These are phyloP conservation scores for Pionites leucogaster DNA, from an alignment of 2,113 vertebrate species.

Conservation along the genomic window DNA sequence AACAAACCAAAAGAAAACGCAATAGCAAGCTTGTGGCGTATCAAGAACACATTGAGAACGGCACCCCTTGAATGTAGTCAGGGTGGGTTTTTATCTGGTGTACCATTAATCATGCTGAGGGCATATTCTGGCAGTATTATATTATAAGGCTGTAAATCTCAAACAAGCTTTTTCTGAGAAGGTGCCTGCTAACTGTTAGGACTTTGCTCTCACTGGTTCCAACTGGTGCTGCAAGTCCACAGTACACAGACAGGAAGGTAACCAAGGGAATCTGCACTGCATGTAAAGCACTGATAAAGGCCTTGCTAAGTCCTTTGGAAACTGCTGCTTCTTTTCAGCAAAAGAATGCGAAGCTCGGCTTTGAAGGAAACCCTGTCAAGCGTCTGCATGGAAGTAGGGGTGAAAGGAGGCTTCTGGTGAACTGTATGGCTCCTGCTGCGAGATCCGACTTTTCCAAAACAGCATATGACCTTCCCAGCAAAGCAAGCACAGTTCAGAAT, in stretches of 20 bases:
- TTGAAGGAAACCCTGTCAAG: neutral
- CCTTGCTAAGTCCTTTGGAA: neutral
- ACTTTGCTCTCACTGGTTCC: fast-evolving
- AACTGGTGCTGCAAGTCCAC: neutral
- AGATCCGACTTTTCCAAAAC: neutral
- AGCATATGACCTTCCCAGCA: neutral
- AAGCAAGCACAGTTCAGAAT: neutral
- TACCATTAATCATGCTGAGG: neutral
- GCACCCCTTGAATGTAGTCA: neutral
- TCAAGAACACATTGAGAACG: neutral
- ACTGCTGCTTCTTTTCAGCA: neutral
- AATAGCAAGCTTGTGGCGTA: neutral
- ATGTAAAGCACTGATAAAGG: neutral
- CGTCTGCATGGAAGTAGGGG: neutral
- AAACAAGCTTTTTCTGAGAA: neutral
- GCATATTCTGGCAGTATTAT: neutral
- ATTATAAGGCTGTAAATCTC: neutral
- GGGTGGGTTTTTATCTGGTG: neutral
- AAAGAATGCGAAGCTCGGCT: neutral
- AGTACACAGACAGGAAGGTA: neutral
- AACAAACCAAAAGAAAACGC: neutral
- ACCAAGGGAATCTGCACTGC: neutral
- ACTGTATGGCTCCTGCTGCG: neutral
- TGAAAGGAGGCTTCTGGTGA: neutral
- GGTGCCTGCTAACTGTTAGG: neutral